Evolutionary conservation across 1,140 invertebrate species (phyloP), one percentile per base, ranked within the genome.

Genomic region (Brachionus plicatilis): DNA sequence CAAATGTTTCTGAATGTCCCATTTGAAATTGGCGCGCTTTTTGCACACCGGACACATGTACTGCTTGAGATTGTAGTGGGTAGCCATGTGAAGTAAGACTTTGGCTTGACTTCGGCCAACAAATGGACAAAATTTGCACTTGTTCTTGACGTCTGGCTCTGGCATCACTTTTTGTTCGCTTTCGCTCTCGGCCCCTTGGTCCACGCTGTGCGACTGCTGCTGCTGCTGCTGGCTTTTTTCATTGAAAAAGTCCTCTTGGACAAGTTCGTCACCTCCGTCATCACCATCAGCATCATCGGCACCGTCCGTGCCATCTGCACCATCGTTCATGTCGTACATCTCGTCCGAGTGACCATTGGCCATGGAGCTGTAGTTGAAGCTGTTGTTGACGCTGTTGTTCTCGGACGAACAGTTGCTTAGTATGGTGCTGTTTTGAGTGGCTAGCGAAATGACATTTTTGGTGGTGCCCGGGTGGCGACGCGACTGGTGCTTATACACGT

Each of bases 1-100:
- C 56, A 90, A 88, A 75, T 90, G 89, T 84, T 90, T 90, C 7
- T 87, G 86, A 8, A 89, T 87, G 80, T 90, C 89, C 88, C 89
- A 90, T 82, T 88, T 88, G 87, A 88, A 89, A 85, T 89, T 89
- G 41, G 88, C 86, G 24, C 88, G 84, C 9, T 50, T 85, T 12
- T 88, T 88, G 86, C 88, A 89, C 9, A 87, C 84, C 3, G 88
- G 88, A 85, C 88, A 89, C 86, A 88, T 88, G 85, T 88, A 90
- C 45, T 86, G 86, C 75, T 89, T 89, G 0, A 90, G 68, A 79
- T 89, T 88, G 43, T 86, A 85, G 75, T 89, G 88, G 1, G 88
- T 88, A 6, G 87, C 87, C 27, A 88, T 85, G 85, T 89, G 88
- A 50, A 86, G 85, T 75, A 88, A 86, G 82, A 89, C 85, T 79